Conservation (phyloP, 2,888 invertebrate species). For the Panorpa germanica region DNA sequence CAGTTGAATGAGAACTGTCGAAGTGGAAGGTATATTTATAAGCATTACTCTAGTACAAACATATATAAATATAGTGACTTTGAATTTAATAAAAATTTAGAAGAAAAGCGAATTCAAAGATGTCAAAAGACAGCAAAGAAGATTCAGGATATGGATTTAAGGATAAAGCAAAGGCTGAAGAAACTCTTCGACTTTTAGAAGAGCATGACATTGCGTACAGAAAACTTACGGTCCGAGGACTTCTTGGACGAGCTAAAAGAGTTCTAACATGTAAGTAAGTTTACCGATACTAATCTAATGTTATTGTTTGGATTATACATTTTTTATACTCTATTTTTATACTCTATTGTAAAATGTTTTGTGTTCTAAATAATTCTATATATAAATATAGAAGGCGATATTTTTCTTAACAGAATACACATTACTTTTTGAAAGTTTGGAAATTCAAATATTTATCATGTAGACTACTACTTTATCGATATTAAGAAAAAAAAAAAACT, state of each 20-base stretch:
- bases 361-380: too few relatives aligned
- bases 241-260: conserved; percentile 33
- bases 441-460: too few relatives aligned
- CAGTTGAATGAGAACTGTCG: too few relatives aligned
- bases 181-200: conserved; percentile 41
- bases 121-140: conserved; percentile 33
- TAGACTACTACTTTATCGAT: too few relatives aligned
- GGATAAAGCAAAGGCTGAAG: conserved; percentile 47
- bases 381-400: too few relatives aligned
- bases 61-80: too few relatives aligned
- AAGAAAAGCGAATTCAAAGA: conserved; percentile 14
- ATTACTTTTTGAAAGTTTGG: too few relatives aligned
- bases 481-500: too few relatives aligned
- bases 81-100: neutral
- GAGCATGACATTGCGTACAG: conserved; percentile 44
- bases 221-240: conserved; percentile 38
- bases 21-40: too few relatives aligned
- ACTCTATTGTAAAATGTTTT: neutral
- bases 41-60: too few relatives aligned
- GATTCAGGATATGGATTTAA: conserved; percentile 52
- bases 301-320: conserved; percentile 2
- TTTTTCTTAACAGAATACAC: too few relatives aligned
- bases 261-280: conserved; percentile 25
- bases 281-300: neutral
- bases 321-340: conserved; percentile 2